Conservation (phyloP, 1,140 invertebrate genomes). For the Scaptomyza montana region DNA sequence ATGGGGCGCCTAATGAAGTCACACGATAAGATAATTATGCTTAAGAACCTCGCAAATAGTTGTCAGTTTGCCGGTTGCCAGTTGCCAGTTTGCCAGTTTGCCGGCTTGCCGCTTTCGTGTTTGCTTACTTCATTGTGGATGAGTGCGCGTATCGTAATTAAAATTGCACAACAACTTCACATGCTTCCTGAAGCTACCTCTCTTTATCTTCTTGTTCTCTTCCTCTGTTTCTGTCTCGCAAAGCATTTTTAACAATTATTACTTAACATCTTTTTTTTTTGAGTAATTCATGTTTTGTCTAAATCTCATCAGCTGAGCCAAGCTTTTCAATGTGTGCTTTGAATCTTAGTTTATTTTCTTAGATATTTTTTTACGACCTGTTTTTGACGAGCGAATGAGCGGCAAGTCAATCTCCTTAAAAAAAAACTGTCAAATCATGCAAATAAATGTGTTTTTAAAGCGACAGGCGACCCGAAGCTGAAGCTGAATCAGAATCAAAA, state of each 20-base stretch:
- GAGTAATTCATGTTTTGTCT: conserved; percentile 65
- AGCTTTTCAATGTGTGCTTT: conserved; percentile 12
- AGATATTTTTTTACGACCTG: conserved; percentile 50
- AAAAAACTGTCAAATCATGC: conserved; percentile 80
- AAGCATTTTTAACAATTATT: conserved; percentile 68
- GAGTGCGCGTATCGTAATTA: conserved; percentile 39
- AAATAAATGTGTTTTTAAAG: conserved; percentile 71
- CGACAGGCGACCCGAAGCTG: conserved; percentile 27
- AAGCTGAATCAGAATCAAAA: conserved; percentile 11
- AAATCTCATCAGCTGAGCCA: conserved; percentile 30
- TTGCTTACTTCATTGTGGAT: conserved; percentile 35
- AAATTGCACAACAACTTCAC: conserved; percentile 51
- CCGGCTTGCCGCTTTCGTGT: not conserved
- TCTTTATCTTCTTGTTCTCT: conserved; percentile 31
- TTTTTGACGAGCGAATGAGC: conserved; percentile 39
- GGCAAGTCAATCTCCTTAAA: conserved; percentile 69
- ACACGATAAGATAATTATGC: conserved; percentile 57
- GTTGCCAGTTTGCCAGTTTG: not conserved
- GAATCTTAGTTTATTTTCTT: conserved; percentile 26
- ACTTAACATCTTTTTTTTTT: conserved; percentile 56
- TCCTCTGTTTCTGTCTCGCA: conserved; percentile 18
- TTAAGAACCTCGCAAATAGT: conserved; percentile 27
- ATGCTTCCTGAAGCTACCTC: conserved; percentile 33
- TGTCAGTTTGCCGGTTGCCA: conserved; percentile 5
- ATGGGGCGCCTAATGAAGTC: conserved; percentile 52